Base-by-base conservation (phyloP, 2,888 invertebrate species). In the Hemaris fuciformis region DNA sequence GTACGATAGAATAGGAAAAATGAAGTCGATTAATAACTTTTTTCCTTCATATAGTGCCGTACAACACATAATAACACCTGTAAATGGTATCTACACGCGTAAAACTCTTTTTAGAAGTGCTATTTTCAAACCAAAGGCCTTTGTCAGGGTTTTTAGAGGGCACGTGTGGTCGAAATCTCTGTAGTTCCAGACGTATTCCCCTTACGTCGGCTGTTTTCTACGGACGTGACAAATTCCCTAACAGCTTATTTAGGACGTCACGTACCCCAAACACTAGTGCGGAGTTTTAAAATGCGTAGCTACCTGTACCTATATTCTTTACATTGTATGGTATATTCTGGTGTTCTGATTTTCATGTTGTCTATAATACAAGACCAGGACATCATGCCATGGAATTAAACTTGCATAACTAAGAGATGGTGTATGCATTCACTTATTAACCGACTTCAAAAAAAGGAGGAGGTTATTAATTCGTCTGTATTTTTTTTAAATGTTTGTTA, bases 101-200 rank as follows among this genome's bases (percentile, higher is more conserved):
- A 38, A 38, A n/a, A 38, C 38, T 38, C n/a, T 3, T n/a, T 8
- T 15, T 3, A n/a, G 1, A 10, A 46, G 15, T 18, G 18, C 25
- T 0, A 15, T n/a, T 48, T n/a, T n/a, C 48, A 48, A 25, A 10
- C 38, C n/a, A n/a, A 38, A 48, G 48, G 25, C n/a, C 13, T 53
- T 4, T 46, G 13, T 22, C 13, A 18, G 31, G 18, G 10, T 31
- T 53, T 53, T 27, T 53, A 1, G 18, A 18, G 18, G 8, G 15
- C 31, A 53, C 53, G 53, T 53, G 53, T 53, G 31, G 53, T 53
- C 53, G 15, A 53, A 53, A 53, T 31, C 31, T 10, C 18, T 31
- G 31, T 53, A 27, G 27, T 53, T 53, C 27, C n/a, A 31, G 18
- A 27, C 31, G 8, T 10, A 53, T 27, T 31, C 18, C 27, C 8